phyloP scores from a whole-genome alignment of 2,888 invertebrate species.

The Andrena praecox region DNA sequence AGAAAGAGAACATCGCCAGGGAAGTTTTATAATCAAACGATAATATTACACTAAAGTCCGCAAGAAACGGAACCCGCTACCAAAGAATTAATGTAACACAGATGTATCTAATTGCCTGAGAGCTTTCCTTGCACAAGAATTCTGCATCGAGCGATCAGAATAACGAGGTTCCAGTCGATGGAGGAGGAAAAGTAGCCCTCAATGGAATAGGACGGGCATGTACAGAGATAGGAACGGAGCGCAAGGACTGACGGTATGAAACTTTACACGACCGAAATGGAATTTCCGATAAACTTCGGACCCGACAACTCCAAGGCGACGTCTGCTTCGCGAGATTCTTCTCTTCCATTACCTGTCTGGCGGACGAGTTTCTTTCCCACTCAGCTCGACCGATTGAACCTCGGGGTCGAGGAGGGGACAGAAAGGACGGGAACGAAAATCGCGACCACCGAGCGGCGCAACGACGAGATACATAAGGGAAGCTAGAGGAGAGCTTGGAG shows the following conservation, averaged over 20 bases:
- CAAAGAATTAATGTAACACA: not conserved
- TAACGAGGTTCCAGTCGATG: constrained; percentile 27
- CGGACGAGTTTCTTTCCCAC: constrained; percentile 48
- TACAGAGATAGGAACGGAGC: constrained; percentile 12
- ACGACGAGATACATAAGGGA: constrained; percentile 25
- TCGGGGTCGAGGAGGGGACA: not conserved
- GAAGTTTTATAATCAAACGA: too few relatives aligned
- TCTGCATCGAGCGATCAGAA: constrained; percentile 25
- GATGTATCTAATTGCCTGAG: not conserved
- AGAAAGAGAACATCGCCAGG: too few relatives aligned
- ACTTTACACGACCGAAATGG: constrained; percentile 68
- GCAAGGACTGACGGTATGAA: constrained; percentile 44
- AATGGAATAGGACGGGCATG: constrained; percentile 16
- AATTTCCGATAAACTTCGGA: constrained; percentile 70
- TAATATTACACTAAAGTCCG: not conserved
- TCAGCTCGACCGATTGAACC: constrained; percentile 1
- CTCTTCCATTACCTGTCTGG: constrained; percentile 48
- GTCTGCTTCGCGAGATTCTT: constrained; percentile 47
- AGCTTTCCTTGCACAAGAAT: not conserved
- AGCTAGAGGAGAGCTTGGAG: not conserved
- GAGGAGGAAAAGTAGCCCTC: constrained; percentile 9
- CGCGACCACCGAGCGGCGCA: constrained; percentile 43
- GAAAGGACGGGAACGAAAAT: constrained; percentile 41
- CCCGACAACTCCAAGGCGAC: constrained; percentile 50
- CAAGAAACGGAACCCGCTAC: not conserved